Evolutionary conservation across 2,113 vertebrate species (phyloP), one percentile per base, ranked within the genome.

Genomic region (Fregata magnificens): DNA sequence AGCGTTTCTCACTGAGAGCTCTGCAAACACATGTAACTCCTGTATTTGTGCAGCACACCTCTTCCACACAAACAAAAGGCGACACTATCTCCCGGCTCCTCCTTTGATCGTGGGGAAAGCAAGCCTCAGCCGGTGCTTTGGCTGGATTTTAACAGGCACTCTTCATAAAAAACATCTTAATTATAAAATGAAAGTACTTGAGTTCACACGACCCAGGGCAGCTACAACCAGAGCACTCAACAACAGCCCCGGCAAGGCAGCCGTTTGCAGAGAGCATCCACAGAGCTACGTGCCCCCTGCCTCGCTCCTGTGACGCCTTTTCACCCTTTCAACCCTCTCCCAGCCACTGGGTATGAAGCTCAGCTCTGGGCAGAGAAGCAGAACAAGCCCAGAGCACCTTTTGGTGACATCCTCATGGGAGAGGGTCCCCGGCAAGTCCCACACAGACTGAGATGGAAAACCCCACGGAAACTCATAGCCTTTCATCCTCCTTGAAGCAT

Each of bases 231-330:
- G 10, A 32, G 72, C 79, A 16, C 28, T 12, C 56, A 18, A 1
- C 36, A 9, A 24, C 1, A 2, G 62, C 19, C 55, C 69, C 13
- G 2, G 42, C 0, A 6, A 47, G 34, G 62, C 36, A 31, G 42
- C 82, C 4, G 16, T 12, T 42, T 25, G 71, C 52, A 50, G 53
- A 14, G n/a, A 56, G 78, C 65, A 31, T 6, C 62, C 40, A 2
- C 0, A 7, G 63, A 24, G 50, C 29, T 11, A 5, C 3, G 1
- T 9, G 9, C 24, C 55, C 49, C 25, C 36, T 6, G 1, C 17
- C 63, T 25, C 4, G 26, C n/a, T 53, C 73, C 73, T 9, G 5
- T 1, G 8, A 45, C 1, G 2, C 42, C 25, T n/a, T 24, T 47
- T 28, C 34, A 10, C 38, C 40, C 32, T 32, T 26, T 8, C n/a